phyloP scores from a whole-genome alignment of 1,140 invertebrate genomes.

The Hydropsyche tenuis region DNA sequence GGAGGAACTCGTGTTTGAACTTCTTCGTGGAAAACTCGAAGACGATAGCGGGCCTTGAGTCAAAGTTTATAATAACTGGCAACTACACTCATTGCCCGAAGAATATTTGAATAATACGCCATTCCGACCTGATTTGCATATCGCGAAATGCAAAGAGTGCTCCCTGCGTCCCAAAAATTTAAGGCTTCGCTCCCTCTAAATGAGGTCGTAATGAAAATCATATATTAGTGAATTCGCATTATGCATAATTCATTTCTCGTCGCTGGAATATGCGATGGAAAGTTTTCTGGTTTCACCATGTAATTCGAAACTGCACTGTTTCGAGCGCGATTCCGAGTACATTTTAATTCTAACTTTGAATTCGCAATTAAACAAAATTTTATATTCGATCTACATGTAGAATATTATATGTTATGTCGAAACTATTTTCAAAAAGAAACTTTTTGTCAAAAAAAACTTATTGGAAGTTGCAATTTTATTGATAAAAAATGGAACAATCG shows the following conservation, averaged over 20 bases:
- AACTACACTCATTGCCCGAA: constrained; percentile 10
- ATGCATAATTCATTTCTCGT: constrained; percentile 7
- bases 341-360: constrained; percentile 6
- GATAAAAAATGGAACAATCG: too few relatives aligned
- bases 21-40: constrained; percentile 8
- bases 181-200: too few relatives aligned
- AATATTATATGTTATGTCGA: too few relatives aligned
- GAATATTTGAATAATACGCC: constrained; percentile 8
- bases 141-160: too few relatives aligned
- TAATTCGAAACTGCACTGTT: not conserved
- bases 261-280: not conserved
- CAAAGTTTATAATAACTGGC: constrained; percentile 14
- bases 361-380: not conserved
- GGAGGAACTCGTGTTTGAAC: constrained; percentile 4
- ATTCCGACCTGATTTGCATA: too few relatives aligned
- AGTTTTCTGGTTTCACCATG: not conserved
- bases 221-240: constrained; percentile 3
- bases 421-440: too few relatives aligned
- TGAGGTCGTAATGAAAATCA: not conserved
- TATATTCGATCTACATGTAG: not conserved
- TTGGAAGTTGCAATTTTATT: too few relatives aligned
- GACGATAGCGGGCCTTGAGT: constrained; percentile 16
- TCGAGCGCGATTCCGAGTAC: not conserved
- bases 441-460: too few relatives aligned
- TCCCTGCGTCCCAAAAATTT: too few relatives aligned